These are phyloP conservation scores for Hypsopygia costalis DNA, from an alignment of 2,888 invertebrate genomes.

Conservation along the genomic window DNA sequence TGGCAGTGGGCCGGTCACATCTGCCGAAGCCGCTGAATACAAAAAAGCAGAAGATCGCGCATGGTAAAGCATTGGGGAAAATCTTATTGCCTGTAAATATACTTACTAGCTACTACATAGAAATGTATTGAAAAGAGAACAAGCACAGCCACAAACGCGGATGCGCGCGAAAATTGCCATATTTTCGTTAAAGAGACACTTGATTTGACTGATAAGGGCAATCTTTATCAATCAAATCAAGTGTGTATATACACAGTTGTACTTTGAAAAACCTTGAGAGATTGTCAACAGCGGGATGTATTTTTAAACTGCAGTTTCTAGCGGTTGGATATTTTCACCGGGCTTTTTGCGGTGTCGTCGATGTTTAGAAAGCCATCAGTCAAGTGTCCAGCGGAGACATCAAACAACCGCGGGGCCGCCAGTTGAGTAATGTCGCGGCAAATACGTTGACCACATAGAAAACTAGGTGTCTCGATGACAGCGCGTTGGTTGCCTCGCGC, in stretches of 20 bases:
- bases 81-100: too few relatives aligned
- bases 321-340: slow-evolving; percentile 62
- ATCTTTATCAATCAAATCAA: neutral
- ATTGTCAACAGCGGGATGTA: slow-evolving; percentile 34
- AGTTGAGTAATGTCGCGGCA: slow-evolving; percentile 45
- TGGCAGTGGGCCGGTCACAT: too few relatives aligned
- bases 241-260: neutral
- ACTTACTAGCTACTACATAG: too few relatives aligned
- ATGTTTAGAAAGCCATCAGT: slow-evolving; percentile 77
- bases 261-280: slow-evolving; percentile 3
- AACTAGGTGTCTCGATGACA: slow-evolving; percentile 13
- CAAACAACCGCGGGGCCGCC: slow-evolving; percentile 40
- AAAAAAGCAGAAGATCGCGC: too few relatives aligned
- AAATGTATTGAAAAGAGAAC: too few relatives aligned
- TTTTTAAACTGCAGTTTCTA: slow-evolving; percentile 64
- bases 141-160: too few relatives aligned
- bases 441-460: slow-evolving; percentile 24
- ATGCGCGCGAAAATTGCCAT: too few relatives aligned
- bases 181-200: too few relatives aligned
- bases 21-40: too few relatives aligned
- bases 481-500: slow-evolving; percentile 3
- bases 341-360: slow-evolving; percentile 62
- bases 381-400: slow-evolving; percentile 64
- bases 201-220: too few relatives aligned
- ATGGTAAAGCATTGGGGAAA: too few relatives aligned